These are phyloP conservation scores for Amiota mariae DNA, from an alignment of 2,888 invertebrate species.

Conservation along the genomic window DNA sequence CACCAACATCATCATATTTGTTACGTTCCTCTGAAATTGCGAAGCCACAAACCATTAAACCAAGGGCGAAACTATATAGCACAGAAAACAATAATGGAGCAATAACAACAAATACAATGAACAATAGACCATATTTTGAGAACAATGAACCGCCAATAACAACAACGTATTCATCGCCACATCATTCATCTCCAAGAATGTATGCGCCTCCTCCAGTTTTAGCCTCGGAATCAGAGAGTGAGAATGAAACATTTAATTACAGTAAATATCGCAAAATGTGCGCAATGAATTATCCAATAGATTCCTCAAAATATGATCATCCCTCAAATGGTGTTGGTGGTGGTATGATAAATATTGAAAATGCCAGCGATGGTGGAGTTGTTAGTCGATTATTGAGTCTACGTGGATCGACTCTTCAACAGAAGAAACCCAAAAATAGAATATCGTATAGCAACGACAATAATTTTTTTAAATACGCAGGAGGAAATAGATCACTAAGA, in stretches of 20 bases:
- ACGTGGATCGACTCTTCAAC: conserved; percentile 57
- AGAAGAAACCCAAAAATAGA: conserved; percentile 50
- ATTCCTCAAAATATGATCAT: conserved; percentile 45
- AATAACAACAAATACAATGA: conserved; percentile 26
- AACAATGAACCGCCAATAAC: neutral
- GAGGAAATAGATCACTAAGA: neutral
- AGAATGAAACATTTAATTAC: conserved; percentile 45
- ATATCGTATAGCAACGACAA: conserved; percentile 43
- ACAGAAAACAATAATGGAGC: conserved; percentile 5
- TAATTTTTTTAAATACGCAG: conserved; percentile 43
- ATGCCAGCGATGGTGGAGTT: conserved; percentile 53
- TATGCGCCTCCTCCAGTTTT: conserved; percentile 67
- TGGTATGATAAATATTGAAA: conserved; percentile 36
- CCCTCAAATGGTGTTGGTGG: conserved; percentile 37
- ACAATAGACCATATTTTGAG: neutral
- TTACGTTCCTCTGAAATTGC: no score
- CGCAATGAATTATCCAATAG: conserved; percentile 44
- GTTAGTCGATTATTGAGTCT: conserved; percentile 62
- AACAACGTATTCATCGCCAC: neutral
- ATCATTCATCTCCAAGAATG: conserved; percentile 56
- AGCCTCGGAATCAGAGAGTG: conserved; percentile 63
- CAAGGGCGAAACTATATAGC: conserved; percentile 75
- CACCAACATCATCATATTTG: neutral
- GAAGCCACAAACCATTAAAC: neutral
- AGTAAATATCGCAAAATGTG: conserved; percentile 50